Conservation (phyloP, 1,140 invertebrate species). For the Bombus superbus region DNA sequence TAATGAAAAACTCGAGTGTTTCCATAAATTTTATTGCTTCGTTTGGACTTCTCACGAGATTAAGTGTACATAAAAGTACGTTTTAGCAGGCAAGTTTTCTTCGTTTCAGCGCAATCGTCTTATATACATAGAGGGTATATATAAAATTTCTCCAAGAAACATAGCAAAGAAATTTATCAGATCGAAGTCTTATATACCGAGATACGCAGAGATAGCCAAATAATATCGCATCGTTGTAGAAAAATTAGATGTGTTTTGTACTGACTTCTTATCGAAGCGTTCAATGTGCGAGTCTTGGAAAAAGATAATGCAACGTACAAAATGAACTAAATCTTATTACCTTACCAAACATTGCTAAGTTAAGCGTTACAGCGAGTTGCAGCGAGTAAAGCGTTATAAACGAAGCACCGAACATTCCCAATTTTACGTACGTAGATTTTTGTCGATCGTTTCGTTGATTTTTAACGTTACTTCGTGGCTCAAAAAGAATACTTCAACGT, state of each 20-base stretch:
- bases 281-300: too few species aligned
- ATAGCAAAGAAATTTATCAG: neutral
- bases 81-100: neutral
- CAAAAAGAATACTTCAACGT: neutral
- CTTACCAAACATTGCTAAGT: too few species aligned
- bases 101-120: neutral
- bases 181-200: neutral
- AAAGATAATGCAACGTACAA: neutral
- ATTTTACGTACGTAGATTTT: too few species aligned
- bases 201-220: neutral
- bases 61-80: neutral
- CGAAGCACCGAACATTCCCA: neutral
- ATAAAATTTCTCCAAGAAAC: neutral
- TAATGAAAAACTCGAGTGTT: constrained; percentile 12
- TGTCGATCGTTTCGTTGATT: too few species aligned
- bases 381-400: too few species aligned
- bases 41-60: neutral
- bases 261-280: neutral
- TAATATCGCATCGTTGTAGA: neutral
- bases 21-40: constrained; percentile 1
- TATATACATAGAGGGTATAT: neutral
- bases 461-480: neutral
- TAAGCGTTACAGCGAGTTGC: too few species aligned
- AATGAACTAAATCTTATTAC: neutral
- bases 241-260: neutral